A percentile compares a stretch with the other conserved stretches of the same genome.
These are phyloP conservation scores for Miniopterus natalensis DNA, from an alignment of 2,113 vertebrate species.

Conservation along the genomic window DNA sequence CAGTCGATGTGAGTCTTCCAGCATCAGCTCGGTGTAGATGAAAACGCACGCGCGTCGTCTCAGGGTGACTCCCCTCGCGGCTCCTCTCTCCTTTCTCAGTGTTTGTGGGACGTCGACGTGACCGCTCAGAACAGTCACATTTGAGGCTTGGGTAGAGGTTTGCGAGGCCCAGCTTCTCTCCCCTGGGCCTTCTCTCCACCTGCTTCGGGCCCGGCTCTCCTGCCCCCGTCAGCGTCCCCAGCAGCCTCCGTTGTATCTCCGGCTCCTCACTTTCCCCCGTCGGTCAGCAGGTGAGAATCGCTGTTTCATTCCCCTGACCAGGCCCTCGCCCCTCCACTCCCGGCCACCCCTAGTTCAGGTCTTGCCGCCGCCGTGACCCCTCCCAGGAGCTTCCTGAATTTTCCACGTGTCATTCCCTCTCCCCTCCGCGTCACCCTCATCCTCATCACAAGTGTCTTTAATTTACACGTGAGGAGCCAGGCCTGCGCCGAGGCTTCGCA, in stretches of 20 bases:
- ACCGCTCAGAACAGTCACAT: background rate
- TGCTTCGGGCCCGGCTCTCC: too few relatives aligned
- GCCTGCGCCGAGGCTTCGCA: background rate
- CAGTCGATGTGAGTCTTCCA: background rate
- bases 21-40: background rate
- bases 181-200: background rate
- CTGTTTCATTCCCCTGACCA: background rate
- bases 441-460: too few relatives aligned
- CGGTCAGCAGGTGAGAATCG: background rate
- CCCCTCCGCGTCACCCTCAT: background rate
- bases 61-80: background rate
- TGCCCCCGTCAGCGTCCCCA: too few relatives aligned
- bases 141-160: background rate
- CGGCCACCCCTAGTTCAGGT: accelerated
- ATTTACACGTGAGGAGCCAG: too few relatives aligned
- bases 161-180: background rate
- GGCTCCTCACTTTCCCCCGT: accelerated
- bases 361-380: accelerated
- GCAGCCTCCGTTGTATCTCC: background rate
- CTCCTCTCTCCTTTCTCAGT: background rate
- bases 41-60: background rate
- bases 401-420: background rate
- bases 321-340: background rate
- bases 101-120: background rate
- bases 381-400: background rate